Percentiles rank a stretch among this genome's conserved stretches.
Conservation (phyloP, 2,888 invertebrate genomes). For the Pimpla rufipes region DNA sequence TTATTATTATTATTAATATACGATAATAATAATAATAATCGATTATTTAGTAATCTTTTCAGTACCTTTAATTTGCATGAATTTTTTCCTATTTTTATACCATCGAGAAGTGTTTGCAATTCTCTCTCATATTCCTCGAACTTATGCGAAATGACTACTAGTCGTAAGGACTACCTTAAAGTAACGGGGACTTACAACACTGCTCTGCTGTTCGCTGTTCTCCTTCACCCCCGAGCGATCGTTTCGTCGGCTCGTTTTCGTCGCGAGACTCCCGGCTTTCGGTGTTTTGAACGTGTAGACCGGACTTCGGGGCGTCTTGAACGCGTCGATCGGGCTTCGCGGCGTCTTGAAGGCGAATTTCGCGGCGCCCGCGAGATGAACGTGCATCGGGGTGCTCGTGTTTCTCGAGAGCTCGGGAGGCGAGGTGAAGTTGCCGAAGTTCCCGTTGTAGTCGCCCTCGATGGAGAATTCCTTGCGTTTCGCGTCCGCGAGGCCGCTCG, state of each 20-base stretch:
- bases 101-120: too few species aligned
- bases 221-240: slow-evolving; percentile 33
- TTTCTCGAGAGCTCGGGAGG: slow-evolving; percentile 78
- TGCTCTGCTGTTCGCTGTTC: too few species aligned
- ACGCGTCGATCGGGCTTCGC: slow-evolving; percentile 68
- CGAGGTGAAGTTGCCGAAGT: slow-evolving; percentile 71
- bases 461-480: slow-evolving; percentile 58
- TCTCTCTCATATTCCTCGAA: too few species aligned
- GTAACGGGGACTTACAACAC: too few species aligned
- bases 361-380: slow-evolving; percentile 59
- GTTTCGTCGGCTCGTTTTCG: slow-evolving; percentile 26
- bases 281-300: slow-evolving; percentile 77
- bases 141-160: too few species aligned
- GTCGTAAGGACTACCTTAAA: too few species aligned
- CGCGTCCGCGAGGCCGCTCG: slow-evolving; percentile 17
- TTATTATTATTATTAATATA: too few species aligned
- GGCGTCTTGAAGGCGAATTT: slow-evolving; percentile 72
- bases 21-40: too few species aligned
- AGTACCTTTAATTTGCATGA: too few species aligned
- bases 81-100: too few species aligned
- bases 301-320: too few species aligned
- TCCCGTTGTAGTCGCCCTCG: slow-evolving; percentile 63
- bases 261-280: slow-evolving; percentile 38
- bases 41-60: too few species aligned
- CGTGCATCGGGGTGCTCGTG: slow-evolving; percentile 81